Percentiles rank a stretch among this genome's conserved stretches.
These are phyloP conservation scores for Oncopodura yosiiana DNA, from an alignment of 1,140 invertebrate species.

Conservation along the genomic window DNA sequence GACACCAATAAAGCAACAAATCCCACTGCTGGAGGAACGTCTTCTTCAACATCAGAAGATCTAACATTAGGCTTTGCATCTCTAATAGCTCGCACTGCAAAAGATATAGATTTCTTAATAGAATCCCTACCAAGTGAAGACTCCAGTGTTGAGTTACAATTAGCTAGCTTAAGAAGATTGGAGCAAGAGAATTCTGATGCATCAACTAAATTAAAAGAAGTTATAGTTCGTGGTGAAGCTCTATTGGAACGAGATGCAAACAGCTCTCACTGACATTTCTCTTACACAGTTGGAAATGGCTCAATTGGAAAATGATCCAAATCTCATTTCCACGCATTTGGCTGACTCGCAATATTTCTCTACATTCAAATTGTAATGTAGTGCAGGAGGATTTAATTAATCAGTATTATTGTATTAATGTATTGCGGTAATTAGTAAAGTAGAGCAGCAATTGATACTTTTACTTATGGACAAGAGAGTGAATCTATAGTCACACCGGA, in stretches of 20 bases:
- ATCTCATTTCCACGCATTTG: no score
- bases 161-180: constrained; percentile 69
- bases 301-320: constrained; percentile 27
- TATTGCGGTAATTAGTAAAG: no score
- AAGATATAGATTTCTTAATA: constrained; percentile 94
- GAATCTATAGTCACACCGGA: no score
- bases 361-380: no score
- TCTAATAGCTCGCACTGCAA: constrained; percentile 74
- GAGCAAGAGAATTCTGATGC: constrained; percentile 90
- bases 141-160: constrained; percentile 73
- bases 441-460: no score
- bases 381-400: no score
- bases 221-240: constrained; percentile 77
- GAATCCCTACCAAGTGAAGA: constrained; percentile 94
- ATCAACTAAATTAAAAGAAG: constrained; percentile 65
- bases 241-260: constrained; percentile 80
- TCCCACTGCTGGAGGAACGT: no score
- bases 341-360: no score
- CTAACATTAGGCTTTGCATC: constrained; percentile 65
- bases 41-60: constrained; percentile 48
- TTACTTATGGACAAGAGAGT: no score
- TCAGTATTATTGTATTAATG: no score
- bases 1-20: no score
- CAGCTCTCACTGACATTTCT: constrained; percentile 83
- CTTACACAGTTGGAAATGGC: constrained; percentile 77